Evolutionary conservation across 1,140 invertebrate genomes (phyloP).

Genomic region (Laupala kohalensis): DNA sequence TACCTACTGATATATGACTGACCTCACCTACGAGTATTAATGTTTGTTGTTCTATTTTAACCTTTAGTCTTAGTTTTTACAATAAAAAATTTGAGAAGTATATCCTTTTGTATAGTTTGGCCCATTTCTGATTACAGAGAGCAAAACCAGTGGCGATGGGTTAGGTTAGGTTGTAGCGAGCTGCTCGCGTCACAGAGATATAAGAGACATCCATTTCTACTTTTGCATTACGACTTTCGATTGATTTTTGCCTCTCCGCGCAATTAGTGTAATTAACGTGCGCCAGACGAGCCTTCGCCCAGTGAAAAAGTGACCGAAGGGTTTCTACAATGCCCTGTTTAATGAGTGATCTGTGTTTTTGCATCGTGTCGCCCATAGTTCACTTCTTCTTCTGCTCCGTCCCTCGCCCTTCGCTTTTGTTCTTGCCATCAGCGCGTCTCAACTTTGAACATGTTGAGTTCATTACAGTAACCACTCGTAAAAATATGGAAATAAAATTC

Average conservation of each 20-base stretch:
- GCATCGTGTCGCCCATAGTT: not conserved
- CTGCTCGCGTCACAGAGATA: too few species aligned
- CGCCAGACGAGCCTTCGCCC: not conserved
- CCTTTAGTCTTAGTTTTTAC: too few species aligned
- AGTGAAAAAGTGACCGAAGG: not conserved
- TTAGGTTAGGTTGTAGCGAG: too few species aligned
- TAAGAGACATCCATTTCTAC: too few species aligned
- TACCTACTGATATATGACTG: too few species aligned
- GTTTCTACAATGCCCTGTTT: not conserved
- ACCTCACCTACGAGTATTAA: too few species aligned
- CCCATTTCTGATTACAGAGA: too few species aligned
- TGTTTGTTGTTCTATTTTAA: too few species aligned
- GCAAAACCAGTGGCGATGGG: too few species aligned
- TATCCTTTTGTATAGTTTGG: too few species aligned
- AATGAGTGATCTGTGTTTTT: not conserved
- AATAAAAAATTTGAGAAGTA: too few species aligned
- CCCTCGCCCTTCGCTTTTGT: not conserved
- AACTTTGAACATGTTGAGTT: not conserved
- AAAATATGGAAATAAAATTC: not conserved
- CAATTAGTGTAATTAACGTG: not conserved
- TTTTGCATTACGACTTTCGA: too few species aligned
- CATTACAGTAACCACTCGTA: not conserved
- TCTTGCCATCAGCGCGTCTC: not conserved
- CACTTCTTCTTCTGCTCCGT: not conserved
- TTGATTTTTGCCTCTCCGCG: not conserved